phyloP scores from a whole-genome alignment of 1,140 invertebrate genomes.

The Hirudo medicinalis region DNA sequence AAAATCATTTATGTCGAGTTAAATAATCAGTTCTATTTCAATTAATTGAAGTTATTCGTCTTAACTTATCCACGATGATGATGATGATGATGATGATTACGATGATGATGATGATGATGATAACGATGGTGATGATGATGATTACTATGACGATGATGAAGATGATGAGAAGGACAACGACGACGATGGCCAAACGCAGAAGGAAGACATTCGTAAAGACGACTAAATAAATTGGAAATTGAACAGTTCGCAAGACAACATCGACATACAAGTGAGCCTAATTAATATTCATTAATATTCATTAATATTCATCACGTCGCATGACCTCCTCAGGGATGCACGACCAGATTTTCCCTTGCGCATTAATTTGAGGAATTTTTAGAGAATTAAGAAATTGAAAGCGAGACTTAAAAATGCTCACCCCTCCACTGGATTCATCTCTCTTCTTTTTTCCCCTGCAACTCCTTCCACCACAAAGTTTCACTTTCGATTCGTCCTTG shows the following conservation, averaged over 20 bases:
- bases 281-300: conserved; percentile 6
- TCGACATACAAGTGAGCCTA: not conserved
- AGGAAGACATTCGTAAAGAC: not conserved
- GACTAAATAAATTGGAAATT: not conserved
- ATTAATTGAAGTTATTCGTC: not conserved
- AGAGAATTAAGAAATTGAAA: not conserved
- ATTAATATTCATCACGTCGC: too few species aligned
- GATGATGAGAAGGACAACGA: not conserved
- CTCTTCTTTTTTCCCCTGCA: too few species aligned
- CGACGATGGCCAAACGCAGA: not conserved
- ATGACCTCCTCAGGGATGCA: not conserved
- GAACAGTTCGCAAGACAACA: not conserved
- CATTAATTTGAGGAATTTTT: too few species aligned
- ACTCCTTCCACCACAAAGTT: too few species aligned
- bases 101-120: conserved; percentile 8
- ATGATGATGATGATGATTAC: conserved; percentile 11
- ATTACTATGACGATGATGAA: not conserved
- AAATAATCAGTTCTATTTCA: too few species aligned
- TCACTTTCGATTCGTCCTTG: too few species aligned
- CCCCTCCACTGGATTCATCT: too few species aligned
- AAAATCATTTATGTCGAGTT: too few species aligned
- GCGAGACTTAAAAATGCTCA: too few species aligned
- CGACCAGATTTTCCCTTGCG: too few species aligned
- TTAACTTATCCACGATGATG: not conserved
- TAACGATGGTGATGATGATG: conserved; percentile 5